Base-by-base conservation (phyloP, 2,113 vertebrate genomes). In the Myotis lucifugus region DNA sequence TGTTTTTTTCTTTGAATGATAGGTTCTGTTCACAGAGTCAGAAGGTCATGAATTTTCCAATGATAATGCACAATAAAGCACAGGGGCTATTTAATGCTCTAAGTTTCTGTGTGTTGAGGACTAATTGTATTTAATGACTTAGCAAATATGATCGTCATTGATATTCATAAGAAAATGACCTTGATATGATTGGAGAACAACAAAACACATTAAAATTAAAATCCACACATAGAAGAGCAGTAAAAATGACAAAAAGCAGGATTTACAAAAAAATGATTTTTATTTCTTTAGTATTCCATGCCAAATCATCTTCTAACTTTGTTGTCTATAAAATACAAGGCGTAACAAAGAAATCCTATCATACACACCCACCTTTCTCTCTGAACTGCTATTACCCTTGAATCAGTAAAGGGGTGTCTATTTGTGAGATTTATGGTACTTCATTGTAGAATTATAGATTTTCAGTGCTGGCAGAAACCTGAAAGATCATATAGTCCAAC, bases 371-470 rank as follows among this genome's bases (percentile, higher is more conserved):
- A 12, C 14, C 4, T 77, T 90, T 94, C 7, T 29, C 29, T 69
- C 25, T 78, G 72, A 81, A 72, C 23, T 50, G 4, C 2, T 67
- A 15, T 79, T 74, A 79, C 15, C 15, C 5, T 42, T 74, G 21
- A 73, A 14, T 25, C 32, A 46, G 34, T 29, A 40, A 76, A 73
- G 1, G 3, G 15, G 23, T 78, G 17, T 64, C 23, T 69, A 15
- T 42, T 93, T 93, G 69, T 84, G 74, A 93, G 42, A 82, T 76
- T 93, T 78, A 69, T 88, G 72, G 40, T 87, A 94, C 78, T 66
- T 86, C n/a, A 56, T 34, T 19, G 32, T 13, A 84, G 69, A 91
- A 78, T 79, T 50, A 59, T 54, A 70, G n/a, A 82, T 82, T 82
- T 85, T 78, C 46, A 69, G 27, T 72, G 32, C 34, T 84, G 40